Percentiles rank a stretch among this genome's conserved stretches.
Conservation (phyloP, 2,113 vertebrate species). For the Grallaria varia region DNA sequence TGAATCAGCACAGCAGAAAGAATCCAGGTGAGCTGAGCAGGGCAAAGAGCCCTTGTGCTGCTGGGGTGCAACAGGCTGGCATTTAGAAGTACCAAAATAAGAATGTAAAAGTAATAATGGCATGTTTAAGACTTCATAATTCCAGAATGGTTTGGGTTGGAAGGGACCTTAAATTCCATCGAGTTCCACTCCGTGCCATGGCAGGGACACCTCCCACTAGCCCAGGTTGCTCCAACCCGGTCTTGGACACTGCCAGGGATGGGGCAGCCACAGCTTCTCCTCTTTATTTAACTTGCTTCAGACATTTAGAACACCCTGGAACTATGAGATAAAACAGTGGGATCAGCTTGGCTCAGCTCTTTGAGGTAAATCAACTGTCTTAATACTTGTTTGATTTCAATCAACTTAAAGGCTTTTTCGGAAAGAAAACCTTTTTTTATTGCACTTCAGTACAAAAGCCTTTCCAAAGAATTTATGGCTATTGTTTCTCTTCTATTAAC, state of each 20-base stretch:
- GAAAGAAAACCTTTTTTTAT: neutral
- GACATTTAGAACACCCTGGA: neutral
- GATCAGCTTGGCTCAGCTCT: neutral
- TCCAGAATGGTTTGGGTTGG: neutral
- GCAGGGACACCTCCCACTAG: neutral
- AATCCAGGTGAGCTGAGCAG: accelerated
- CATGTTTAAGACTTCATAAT: neutral
- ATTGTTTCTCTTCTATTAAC: neutral
- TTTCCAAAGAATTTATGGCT: neutral
- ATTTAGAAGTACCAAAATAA: neutral
- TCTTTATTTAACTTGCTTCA: neutral
- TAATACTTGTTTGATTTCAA: neutral
- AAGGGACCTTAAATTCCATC: neutral
- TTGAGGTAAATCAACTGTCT: neutral
- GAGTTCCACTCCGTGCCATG: neutral
- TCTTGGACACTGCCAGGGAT: accelerated
- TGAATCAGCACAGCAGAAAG: accelerated
- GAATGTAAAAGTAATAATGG: neutral
- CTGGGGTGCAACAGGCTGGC: neutral
- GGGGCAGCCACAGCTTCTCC: neutral
- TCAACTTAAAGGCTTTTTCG: neutral
- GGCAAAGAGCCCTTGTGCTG: too few species aligned
- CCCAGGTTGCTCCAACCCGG: accelerated
- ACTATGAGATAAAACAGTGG: neutral
- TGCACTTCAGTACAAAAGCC: neutral